A percentile compares a stretch with the other conserved stretches of the same genome.
Evolutionary conservation across 2,113 vertebrate species (phyloP).

Genomic region (Paradoxurus hermaphroditus): DNA sequence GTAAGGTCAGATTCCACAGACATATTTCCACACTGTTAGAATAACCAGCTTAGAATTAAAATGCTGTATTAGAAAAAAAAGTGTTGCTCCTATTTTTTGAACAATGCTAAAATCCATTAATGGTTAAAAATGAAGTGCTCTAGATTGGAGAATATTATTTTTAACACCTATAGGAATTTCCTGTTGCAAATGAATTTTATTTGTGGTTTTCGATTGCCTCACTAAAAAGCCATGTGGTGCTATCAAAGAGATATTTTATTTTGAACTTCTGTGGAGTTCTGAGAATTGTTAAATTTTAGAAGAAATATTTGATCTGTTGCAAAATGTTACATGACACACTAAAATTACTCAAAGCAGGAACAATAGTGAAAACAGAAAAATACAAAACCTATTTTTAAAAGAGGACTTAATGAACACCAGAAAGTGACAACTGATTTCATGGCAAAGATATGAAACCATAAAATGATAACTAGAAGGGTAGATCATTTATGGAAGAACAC

Average conservation of each 20-base stretch:
- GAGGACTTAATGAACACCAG: not conserved
- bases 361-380: not conserved
- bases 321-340: not conserved
- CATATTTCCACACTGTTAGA: too few relatives aligned
- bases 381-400: not conserved
- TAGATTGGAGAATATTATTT: too few relatives aligned
- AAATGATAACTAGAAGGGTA: not conserved
- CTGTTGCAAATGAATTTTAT: too few relatives aligned
- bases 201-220: not conserved
- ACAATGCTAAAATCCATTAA: too few relatives aligned
- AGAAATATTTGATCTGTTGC: not conserved
- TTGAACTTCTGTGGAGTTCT: not conserved
- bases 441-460: not conserved
- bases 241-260: not conserved
- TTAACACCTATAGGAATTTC: too few relatives aligned
- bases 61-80: too few relatives aligned
- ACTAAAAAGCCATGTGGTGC: not conserved
- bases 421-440: not conserved
- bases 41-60: too few relatives aligned
- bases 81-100: too few relatives aligned
- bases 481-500: not conserved
- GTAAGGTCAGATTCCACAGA: too few relatives aligned
- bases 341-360: not conserved
- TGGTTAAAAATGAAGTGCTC: too few relatives aligned
- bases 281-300: not conserved